These are phyloP conservation scores for Phortica okadai DNA, from an alignment of 2,888 invertebrate genomes.

Conservation along the genomic window DNA sequence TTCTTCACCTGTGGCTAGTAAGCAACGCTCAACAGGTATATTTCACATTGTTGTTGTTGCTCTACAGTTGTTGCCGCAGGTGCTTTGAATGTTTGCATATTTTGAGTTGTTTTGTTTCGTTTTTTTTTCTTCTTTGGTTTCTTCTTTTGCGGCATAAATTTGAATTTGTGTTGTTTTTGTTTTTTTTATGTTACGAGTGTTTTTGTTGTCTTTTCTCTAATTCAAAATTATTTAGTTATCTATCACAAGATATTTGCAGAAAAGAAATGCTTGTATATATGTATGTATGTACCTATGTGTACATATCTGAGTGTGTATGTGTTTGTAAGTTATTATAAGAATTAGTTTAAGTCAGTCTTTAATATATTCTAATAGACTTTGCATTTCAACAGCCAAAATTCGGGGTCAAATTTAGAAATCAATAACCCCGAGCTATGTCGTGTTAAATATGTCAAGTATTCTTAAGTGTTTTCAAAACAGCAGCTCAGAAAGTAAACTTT, in stretches of 20 bases:
- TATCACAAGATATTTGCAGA: slow-evolving; percentile 52
- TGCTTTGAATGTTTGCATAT: slow-evolving; percentile 28
- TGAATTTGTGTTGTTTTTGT: slow-evolving; percentile 46
- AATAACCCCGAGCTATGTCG: slow-evolving; percentile 2
- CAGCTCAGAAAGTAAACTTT: too few species aligned
- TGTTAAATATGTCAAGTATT: slow-evolving; percentile 20
- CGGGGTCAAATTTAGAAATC: slow-evolving; percentile 15
- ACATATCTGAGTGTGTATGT: background rate
- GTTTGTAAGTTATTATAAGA: background rate
- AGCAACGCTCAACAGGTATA: slow-evolving; percentile 20
- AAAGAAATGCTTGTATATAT: slow-evolving; percentile 36
- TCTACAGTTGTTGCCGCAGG: slow-evolving; percentile 36
- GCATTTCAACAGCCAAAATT: slow-evolving; percentile 30
- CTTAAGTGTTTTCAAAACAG: background rate
- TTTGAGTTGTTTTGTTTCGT: slow-evolving; percentile 43
- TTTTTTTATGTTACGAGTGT: slow-evolving; percentile 15
- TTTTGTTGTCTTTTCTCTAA: background rate
- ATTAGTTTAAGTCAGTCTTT: background rate
- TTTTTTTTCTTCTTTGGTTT: slow-evolving; percentile 10
- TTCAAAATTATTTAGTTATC: slow-evolving; percentile 37
- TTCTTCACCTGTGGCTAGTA: slow-evolving; percentile 31
- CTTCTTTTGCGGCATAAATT: slow-evolving; percentile 45
- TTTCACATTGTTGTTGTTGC: slow-evolving; percentile 29
- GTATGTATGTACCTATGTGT: background rate
- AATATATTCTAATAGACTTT: slow-evolving; percentile 9